These are phyloP conservation scores for Tragopan temminckii DNA, from an alignment of 2,797 vertebrate species.

Conservation along the genomic window DNA sequence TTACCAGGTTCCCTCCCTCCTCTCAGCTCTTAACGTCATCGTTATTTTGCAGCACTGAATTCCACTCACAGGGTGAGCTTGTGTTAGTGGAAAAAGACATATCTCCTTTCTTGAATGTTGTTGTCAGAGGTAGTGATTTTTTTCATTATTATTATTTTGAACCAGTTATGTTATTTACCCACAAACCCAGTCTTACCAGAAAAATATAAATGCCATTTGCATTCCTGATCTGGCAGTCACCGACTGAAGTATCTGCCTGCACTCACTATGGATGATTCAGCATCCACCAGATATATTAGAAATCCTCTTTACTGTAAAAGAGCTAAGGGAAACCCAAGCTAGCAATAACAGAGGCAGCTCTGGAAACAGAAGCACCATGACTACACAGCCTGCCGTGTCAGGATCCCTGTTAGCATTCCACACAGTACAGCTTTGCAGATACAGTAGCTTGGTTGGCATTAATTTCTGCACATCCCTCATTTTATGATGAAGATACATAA, in stretches of 20 bases:
- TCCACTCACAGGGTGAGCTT: neutral
- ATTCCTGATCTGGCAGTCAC: neutral
- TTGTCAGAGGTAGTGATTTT: neutral
- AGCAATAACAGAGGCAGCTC: neutral
- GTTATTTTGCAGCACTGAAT: neutral
- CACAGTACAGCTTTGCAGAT: neutral
- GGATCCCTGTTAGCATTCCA: neutral
- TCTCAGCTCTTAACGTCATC: neutral
- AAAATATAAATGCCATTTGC: neutral
- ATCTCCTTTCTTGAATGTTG: neutral
- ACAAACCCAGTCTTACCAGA: neutral
- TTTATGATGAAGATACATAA: neutral
- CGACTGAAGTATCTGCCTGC: neutral
- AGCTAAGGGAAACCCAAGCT: neutral
- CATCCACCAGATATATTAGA: neutral
- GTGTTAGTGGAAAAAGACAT: neutral
- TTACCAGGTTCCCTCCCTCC: neutral
- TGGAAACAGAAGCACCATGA: neutral
- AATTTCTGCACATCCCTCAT: neutral
- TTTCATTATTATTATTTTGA: neutral
- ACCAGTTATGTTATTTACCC: neutral
- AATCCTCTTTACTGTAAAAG: neutral
- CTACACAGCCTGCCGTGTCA: neutral
- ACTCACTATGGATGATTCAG: neutral
- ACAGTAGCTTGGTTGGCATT: neutral